Conservation (phyloP, 2,113 vertebrate species). For the Henicopernis longicauda region DNA sequence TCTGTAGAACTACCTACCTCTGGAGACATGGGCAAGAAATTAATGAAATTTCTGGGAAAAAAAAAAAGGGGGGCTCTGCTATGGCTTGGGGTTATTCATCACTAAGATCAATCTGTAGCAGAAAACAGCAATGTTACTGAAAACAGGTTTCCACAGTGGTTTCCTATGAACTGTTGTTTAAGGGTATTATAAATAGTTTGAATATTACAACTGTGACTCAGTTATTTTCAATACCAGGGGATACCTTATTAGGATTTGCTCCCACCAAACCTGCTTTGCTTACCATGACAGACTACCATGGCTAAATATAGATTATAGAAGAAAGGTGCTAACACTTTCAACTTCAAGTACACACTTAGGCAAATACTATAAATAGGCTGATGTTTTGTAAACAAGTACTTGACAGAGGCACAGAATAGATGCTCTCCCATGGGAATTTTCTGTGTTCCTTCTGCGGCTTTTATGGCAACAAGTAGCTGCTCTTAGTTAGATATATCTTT, state of each 20-base stretch:
- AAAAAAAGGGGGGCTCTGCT: not conserved
- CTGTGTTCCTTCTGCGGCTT: not conserved
- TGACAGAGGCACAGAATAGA: not conserved
- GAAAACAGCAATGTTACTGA: not conserved
- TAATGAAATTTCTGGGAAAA: not conserved
- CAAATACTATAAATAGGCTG: slow-evolving; percentile 17
- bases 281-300: not conserved
- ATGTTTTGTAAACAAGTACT: slow-evolving; percentile 25
- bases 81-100: not conserved
- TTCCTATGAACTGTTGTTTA: slow-evolving; percentile 7
- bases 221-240: not conserved
- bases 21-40: not conserved
- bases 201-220: not conserved
- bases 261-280: not conserved
- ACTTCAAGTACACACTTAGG: not conserved
- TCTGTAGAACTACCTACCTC: not conserved
- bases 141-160: not conserved
- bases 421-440: not conserved
- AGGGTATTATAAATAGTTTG: not conserved
- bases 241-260: slow-evolving; percentile 41
- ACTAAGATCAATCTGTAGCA: not conserved
- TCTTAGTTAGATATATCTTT: not conserved
- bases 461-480: not conserved
- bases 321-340: slow-evolving; percentile 15
- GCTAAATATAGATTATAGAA: slow-evolving; percentile 27